Percentiles rank a stretch among this genome's conserved stretches.
Evolutionary conservation across 2,888 invertebrate genomes (phyloP).

Genomic region (Hololepta plana): DNA sequence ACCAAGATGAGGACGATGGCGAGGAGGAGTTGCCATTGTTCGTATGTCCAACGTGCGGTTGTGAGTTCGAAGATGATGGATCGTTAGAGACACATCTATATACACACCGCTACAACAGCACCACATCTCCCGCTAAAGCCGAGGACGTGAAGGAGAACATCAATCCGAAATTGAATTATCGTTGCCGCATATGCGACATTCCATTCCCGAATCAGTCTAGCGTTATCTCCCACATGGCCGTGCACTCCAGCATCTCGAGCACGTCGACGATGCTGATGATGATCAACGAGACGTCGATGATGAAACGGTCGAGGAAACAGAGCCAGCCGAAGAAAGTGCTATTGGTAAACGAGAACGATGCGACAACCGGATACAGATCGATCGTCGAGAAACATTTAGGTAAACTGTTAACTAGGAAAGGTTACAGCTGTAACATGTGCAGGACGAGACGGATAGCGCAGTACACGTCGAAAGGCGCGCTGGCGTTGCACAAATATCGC

Average conservation of each 20-base stretch:
- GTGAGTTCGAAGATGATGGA: slow-evolving; percentile 32
- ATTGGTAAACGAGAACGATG: slow-evolving; percentile 3
- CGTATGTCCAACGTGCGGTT: slow-evolving; percentile 33
- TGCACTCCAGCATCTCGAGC: slow-evolving; percentile 25
- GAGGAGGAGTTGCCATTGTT: slow-evolving; percentile 29
- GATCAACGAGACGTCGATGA: slow-evolving; percentile 15
- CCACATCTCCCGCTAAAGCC: slow-evolving; percentile 31
- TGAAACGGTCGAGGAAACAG: slow-evolving; percentile 29
- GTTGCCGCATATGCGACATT: slow-evolving; percentile 28
- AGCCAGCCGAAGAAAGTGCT: slow-evolving; percentile 29
- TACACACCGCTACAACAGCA: slow-evolving; percentile 24
- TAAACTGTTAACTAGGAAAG: slow-evolving; percentile 20
- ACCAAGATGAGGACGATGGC: slow-evolving; percentile 21
- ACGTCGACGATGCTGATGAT: slow-evolving; percentile 17
- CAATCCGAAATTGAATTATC: slow-evolving; percentile 25
- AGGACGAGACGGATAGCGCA: slow-evolving; percentile 19
- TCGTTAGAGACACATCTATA: slow-evolving; percentile 31
- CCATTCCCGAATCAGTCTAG: slow-evolving; percentile 26
- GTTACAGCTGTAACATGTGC: slow-evolving; percentile 22
- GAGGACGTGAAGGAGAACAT: slow-evolving; percentile 26
- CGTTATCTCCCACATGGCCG: slow-evolving; percentile 31
- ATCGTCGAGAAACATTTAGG: slow-evolving; percentile 24
- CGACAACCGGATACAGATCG: slow-evolving; percentile 13
- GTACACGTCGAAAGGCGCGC: slow-evolving; percentile 8
- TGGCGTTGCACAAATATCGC: slow-evolving; percentile 30